Evolutionary conservation across 2,888 invertebrate genomes (phyloP), one percentile per base, ranked within the genome.

Genomic region (Melanophora roralis): DNA sequence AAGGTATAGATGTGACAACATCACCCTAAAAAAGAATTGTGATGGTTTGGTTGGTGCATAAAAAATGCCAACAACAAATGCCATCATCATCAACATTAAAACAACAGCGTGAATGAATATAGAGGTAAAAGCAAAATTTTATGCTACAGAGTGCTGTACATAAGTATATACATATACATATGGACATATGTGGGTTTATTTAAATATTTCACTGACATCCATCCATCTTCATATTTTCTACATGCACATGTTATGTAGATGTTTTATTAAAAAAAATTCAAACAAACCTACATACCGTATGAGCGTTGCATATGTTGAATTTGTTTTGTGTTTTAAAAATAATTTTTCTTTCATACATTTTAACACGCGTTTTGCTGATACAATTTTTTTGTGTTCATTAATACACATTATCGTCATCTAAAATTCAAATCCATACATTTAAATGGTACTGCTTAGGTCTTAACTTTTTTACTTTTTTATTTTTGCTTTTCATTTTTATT

Each of bases 21-120:
- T 79, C 79, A 75, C 75, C 79, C 79, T 60, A 67, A 74, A 60
- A 23, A 23, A 21, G 43, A 68, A 69, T 47, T 51, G 68, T 75
- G 75, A 59, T 71, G 64, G 69, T 67, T 55, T 59, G 16, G 57
- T n/a, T 51, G n/a, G n/a, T n/a, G 67, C 78, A 78, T 47, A 12
- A 45, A 47, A 9, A 6, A 21, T 21, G 36, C 21, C 14, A 51
- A 38, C 5, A 21, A 51, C 23, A 8, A 55, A 6, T 16, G 47
- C 32, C 57, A 71, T 38, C 49, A 76, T 64, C 60, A 67, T 27
- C 47, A 60, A 45, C 57, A 77, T 57, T 45, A 60, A 21, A 65
- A 16, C 72, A 72, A 21, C 72, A 78, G 60, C 64, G 27, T 43
- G 43, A 55, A n/a, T 53, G 43, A 55, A 14, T 53, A 69, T 53